Percentiles rank a stretch among this genome's conserved stretches.
These are phyloP conservation scores for Drosophila stalkeri DNA, from an alignment of 2,888 invertebrate genomes.

Conservation along the genomic window DNA sequence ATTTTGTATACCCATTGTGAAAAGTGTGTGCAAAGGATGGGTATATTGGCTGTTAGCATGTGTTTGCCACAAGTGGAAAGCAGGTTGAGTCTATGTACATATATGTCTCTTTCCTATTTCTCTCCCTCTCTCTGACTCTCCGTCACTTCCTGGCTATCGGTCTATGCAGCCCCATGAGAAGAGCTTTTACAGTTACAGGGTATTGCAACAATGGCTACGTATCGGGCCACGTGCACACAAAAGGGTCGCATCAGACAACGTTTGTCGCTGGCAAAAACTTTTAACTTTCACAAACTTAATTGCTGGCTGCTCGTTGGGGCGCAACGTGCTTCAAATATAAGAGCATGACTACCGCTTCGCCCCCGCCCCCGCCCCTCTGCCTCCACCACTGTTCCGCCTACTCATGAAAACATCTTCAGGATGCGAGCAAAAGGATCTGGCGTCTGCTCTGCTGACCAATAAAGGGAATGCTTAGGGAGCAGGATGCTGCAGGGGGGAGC, in stretches of 20 bases:
- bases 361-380: too few species aligned
- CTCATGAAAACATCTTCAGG: slow-evolving; percentile 2
- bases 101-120: background rate
- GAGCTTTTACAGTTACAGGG: slow-evolving; percentile 7
- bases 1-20: background rate
- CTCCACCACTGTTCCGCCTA: background rate
- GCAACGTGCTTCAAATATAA: slow-evolving; percentile 49
- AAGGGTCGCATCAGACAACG: slow-evolving; percentile 71
- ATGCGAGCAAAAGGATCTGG: slow-evolving; percentile 18
- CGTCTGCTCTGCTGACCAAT: slow-evolving; percentile 45
- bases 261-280: slow-evolving; percentile 75
- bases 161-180: background rate
- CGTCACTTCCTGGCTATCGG: background rate
- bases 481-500: background rate
- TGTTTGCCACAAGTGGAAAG: background rate
- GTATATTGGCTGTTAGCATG: background rate
- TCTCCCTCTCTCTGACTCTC: background rate
- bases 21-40: background rate
- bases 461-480: background rate
- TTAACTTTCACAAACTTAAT: slow-evolving; percentile 78
- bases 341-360: background rate
- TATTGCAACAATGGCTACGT: slow-evolving; percentile 32
- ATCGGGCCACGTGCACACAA: slow-evolving; percentile 71
- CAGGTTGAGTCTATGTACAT: background rate
- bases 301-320: slow-evolving; percentile 58